Conservation (phyloP, 2,888 invertebrate species). For the Orchesella flavescens region DNA sequence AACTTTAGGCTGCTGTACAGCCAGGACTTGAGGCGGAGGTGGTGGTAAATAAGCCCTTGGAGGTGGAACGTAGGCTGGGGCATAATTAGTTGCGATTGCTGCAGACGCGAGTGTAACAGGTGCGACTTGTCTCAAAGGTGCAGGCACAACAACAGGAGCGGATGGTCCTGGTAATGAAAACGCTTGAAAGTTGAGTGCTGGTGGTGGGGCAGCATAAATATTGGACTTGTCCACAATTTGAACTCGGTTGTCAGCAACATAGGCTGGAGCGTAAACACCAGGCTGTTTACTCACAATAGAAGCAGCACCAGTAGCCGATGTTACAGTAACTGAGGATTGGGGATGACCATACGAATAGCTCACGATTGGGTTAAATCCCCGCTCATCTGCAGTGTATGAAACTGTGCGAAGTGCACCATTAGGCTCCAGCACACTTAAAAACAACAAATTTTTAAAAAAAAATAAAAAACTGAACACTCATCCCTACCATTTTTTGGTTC, state of each 20-base stretch:
- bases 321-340: constrained; percentile 53
- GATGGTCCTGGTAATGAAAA: constrained; percentile 54
- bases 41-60: constrained; percentile 39
- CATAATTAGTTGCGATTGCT: constrained; percentile 53
- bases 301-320: constrained; percentile 38
- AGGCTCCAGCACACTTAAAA: constrained; percentile 69
- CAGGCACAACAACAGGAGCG: constrained; percentile 53
- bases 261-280: constrained; percentile 59
- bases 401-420: constrained; percentile 70
- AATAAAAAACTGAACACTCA: not conserved
- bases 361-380: constrained; percentile 70
- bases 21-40: constrained; percentile 15
- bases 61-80: constrained; percentile 62
- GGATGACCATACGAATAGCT: constrained; percentile 68
- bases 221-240: constrained; percentile 63
- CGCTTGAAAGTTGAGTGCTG: constrained; percentile 46
- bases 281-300: constrained; percentile 14
- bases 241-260: constrained; percentile 59
- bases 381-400: constrained; percentile 69
- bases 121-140: constrained; percentile 47
- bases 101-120: constrained; percentile 47
- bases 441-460: constrained; percentile 10
- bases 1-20: constrained; percentile 16
- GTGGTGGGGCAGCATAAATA: constrained; percentile 54
- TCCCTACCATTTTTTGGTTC: too few relatives aligned